Evolutionary conservation across 2,888 invertebrate genomes (phyloP).

Genomic region (Cantharis rufa): DNA sequence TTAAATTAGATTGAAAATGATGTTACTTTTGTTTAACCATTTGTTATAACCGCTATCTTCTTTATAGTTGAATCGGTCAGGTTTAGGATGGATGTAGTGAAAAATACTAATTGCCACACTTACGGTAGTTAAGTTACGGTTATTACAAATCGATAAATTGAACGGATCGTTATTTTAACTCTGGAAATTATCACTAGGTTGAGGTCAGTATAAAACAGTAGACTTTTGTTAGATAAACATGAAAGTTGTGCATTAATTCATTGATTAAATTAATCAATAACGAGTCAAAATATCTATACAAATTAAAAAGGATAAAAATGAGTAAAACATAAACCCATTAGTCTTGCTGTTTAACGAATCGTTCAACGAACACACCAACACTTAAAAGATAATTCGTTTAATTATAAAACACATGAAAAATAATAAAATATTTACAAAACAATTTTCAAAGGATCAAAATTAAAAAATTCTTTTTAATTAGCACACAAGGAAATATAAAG

Average conservation of each 20-base stretch:
- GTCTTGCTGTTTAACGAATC: neutral
- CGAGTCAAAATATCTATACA: neutral
- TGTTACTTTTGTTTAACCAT: neutral
- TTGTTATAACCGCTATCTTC: neutral
- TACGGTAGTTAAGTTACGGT: neutral
- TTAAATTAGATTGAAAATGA: neutral
- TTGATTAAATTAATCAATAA: neutral
- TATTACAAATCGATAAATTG: neutral
- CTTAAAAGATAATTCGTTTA: neutral
- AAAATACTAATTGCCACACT: neutral
- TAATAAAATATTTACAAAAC: neutral
- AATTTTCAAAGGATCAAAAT: neutral
- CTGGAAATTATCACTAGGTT: neutral
- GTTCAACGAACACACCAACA: neutral
- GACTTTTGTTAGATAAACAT: neutral
- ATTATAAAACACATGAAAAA: neutral
- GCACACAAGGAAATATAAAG: neutral
- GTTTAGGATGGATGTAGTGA: neutral
- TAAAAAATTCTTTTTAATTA: neutral
- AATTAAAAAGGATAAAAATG: neutral
- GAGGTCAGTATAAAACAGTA: neutral
- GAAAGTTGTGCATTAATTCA: neutral
- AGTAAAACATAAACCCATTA: neutral
- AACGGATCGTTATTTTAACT: neutral
- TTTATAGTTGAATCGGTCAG: neutral